Percentiles rank a stretch among this genome's conserved stretches.
Evolutionary conservation across 2,113 vertebrate species (phyloP).

Genomic region (Orientallactaga bullata): DNA sequence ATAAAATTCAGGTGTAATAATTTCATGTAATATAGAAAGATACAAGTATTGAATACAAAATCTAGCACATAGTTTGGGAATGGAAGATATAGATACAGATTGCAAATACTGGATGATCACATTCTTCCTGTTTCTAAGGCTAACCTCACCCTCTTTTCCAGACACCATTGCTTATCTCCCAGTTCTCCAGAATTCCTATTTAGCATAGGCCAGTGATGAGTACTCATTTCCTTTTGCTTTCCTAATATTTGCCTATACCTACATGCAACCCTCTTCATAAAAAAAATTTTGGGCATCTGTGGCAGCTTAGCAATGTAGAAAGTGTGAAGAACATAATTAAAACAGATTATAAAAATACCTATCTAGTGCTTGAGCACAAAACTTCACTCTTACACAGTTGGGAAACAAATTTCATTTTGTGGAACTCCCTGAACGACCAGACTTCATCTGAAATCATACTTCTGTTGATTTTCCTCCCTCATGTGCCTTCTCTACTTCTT

Average conservation of each 20-base stretch:
- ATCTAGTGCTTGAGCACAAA: neutral
- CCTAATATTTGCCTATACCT: neutral
- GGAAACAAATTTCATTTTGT: neutral
- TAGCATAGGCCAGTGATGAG: neutral
- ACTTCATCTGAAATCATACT: neutral
- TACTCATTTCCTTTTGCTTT: neutral
- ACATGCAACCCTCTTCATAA: neutral
- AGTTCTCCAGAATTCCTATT: neutral
- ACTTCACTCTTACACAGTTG: neutral
- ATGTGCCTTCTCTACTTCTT: rapidly evolving
- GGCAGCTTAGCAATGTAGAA: neutral
- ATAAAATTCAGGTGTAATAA: neutral
- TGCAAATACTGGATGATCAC: neutral
- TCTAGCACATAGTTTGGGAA: neutral
- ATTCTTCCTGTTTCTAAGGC: neutral
- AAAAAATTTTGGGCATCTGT: neutral
- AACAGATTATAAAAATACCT: neutral
- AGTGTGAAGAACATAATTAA: neutral
- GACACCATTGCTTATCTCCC: neutral
- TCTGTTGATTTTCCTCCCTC: neutral
- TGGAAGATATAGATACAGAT: neutral
- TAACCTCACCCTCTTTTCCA: neutral
- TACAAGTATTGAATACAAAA: neutral
- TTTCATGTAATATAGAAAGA: neutral
- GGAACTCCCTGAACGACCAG: neutral